phyloP scores from a whole-genome alignment of 2,797 vertebrate species.

The Eulemur coronatus region DNA sequence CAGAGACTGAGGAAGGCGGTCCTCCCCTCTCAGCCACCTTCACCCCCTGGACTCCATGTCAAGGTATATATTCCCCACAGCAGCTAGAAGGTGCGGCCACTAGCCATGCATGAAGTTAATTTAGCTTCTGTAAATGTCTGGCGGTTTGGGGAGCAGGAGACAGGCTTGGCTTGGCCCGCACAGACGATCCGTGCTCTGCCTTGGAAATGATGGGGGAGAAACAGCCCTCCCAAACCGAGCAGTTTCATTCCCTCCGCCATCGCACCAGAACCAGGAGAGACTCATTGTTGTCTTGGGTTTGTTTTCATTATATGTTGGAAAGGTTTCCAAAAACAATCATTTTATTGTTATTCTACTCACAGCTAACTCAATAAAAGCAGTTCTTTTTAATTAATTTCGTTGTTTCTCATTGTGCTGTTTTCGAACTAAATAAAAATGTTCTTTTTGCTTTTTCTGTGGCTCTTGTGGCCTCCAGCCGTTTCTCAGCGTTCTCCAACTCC shows the following conservation, averaged over 20 bases:
- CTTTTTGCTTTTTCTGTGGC: not conserved
- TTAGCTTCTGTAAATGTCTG: constrained; percentile 79
- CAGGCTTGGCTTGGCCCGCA: constrained; percentile 51
- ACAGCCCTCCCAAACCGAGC: not conserved
- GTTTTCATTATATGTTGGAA: constrained; percentile 53
- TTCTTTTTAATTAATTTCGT: constrained; percentile 67
- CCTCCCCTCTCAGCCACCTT: not conserved
- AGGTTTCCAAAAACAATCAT: constrained; percentile 62
- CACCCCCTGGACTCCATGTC: not conserved
- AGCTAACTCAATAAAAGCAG: constrained; percentile 62
- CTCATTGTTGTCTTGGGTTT: not conserved
- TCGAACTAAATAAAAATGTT: constrained; percentile 34
- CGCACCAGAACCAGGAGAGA: not conserved
- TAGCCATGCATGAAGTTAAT: constrained; percentile 79
- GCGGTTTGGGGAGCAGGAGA: constrained; percentile 70
- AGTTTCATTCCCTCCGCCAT: not conserved
- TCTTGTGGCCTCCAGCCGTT: not conserved
- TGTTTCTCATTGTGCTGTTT: constrained; percentile 38
- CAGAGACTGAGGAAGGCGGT: not conserved
- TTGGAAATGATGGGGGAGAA: constrained; percentile 12
- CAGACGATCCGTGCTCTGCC: constrained; percentile 56
- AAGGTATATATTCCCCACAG: not conserved
- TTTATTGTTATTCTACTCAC: constrained; percentile 49
- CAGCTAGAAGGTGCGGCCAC: constrained; percentile 65
- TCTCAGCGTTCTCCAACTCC: not conserved